Base-by-base conservation (phyloP, 1,140 invertebrate species). In the Holcopasites calliopsidis region DNA sequence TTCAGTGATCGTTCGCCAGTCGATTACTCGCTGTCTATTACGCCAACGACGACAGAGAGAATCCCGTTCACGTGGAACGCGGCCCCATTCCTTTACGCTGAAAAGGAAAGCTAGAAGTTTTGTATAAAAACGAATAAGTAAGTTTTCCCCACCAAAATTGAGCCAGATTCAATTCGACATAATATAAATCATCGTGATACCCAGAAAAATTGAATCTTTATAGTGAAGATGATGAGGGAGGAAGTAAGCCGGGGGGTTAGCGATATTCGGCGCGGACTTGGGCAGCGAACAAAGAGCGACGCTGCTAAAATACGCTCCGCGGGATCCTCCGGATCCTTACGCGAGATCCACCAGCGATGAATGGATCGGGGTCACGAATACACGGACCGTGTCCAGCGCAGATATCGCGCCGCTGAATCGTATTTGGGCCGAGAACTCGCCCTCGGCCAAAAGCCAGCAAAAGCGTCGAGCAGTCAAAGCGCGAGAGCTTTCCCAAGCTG, bases 281-380 rank as follows among this genome's bases (percentile, higher is more conserved):
- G 70, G 44, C 13, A 2, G 8, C 62, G 77, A 68, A 71, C 73
- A 81, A 80, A 76, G 60, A 35, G 35, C 16, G 50, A 28, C 65
- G 35, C 40, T 2, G 38, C 44, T 57, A 18, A 44, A 58, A 65
- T 38, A 23, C 62, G 61, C 35, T 49, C 40, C 44, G 50, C 26
- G n/a, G 40, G 70, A 75, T 57, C 28, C 49, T 31, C 21, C 16
- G 33, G 50, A 60, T 75, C 49, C 35, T 16, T 40, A 31, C 60
- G 42, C 26, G 76, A 83, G 65, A 82, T 78, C 79, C 55, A 31
- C 44, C 44, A 13, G 47, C 57, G 70, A 78, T 86, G 85, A 86
- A 87, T 86, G 82, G 68, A 87, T 86, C 78, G 86, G 64, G 86
- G 86, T 87, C 86, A 86, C 73, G 40, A 77, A 84, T 87, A 77